Percentiles rank a stretch among this genome's conserved stretches.
Conservation (phyloP, 2,113 vertebrate species). For the Ammodytes dubius region DNA sequence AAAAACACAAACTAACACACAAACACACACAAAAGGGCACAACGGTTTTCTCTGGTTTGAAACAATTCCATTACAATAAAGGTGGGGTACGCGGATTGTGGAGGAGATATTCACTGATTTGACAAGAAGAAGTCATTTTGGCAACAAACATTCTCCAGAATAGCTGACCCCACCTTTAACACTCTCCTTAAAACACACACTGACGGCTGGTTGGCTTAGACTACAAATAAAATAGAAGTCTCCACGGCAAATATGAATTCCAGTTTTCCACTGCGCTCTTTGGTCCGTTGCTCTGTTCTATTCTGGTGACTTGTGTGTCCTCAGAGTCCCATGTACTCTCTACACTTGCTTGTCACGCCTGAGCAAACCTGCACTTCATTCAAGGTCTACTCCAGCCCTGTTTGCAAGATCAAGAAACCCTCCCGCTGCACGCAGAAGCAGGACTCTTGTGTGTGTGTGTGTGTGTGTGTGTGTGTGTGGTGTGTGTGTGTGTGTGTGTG, state of each 20-base stretch:
- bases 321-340: constrained; percentile 48
- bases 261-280: constrained; percentile 17
- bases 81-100: no score
- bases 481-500: no score
- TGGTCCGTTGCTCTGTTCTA: constrained; percentile 37
- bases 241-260: constrained; percentile 26
- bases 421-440: constrained; percentile 6
- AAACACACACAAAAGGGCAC: neutral
- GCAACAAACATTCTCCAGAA: no score
- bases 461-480: no score
- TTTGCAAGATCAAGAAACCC: constrained; percentile 31
- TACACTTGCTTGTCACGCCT: constrained; percentile 49
- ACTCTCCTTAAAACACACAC: constrained; percentile 12
- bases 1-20: neutral
- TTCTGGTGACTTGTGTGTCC: constrained; percentile 51
- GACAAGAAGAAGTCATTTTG: no score
- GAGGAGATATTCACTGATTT: no score
- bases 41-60: constrained; percentile 7
- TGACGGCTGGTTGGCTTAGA: constrained; percentile 8
- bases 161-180: no score
- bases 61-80: constrained; percentile 6
- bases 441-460: neutral
- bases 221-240: neutral
- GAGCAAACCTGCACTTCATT: constrained; percentile 51
- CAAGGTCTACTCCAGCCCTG: constrained; percentile 23